Percentiles rank a stretch among this genome's conserved stretches.
Evolutionary conservation across 1,140 invertebrate species (phyloP).

Genomic region (Eupeodes corollae): DNA sequence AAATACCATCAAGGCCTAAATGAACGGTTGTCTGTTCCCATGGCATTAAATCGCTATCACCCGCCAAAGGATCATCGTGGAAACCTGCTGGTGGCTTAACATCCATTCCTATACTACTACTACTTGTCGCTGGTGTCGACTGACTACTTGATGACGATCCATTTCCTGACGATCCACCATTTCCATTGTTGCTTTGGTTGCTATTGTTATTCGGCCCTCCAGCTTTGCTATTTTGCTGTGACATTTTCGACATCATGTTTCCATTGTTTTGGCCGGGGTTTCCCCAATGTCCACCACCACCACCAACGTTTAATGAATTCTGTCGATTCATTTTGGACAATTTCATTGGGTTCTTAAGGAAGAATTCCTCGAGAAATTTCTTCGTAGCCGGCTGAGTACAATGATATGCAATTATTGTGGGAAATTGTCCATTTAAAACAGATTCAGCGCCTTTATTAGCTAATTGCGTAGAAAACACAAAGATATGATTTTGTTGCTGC

Average conservation of each 20-base stretch:
- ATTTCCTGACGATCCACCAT: constrained; percentile 40
- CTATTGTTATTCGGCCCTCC: neutral
- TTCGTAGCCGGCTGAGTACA: constrained; percentile 90
- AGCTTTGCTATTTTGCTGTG: constrained; percentile 9
- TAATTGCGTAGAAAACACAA: constrained; percentile 88
- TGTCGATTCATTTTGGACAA: constrained; percentile 74
- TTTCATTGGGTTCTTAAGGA: constrained; percentile 79
- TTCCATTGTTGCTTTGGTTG: constrained; percentile 6
- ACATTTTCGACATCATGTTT: constrained; percentile 9
- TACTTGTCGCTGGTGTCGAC: neutral
- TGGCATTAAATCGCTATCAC: constrained; percentile 24
- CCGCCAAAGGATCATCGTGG: constrained; percentile 39
- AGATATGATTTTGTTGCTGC: constrained; percentile 96
- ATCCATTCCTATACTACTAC: neutral
- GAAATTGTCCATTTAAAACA: constrained; percentile 76
- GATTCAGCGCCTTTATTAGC: constrained; percentile 92
- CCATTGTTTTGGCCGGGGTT: constrained; percentile 14
- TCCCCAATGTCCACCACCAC: neutral
- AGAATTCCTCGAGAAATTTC: constrained; percentile 79
- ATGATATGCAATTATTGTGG: constrained; percentile 89
- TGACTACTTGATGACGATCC: neutral
- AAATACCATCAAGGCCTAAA: neutral
- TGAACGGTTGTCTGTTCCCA: constrained; percentile 26
- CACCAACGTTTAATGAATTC: constrained; percentile 45
- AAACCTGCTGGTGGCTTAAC: neutral